Conservation (phyloP, 1,140 invertebrate species). For the Neodiprion fabricii region DNA sequence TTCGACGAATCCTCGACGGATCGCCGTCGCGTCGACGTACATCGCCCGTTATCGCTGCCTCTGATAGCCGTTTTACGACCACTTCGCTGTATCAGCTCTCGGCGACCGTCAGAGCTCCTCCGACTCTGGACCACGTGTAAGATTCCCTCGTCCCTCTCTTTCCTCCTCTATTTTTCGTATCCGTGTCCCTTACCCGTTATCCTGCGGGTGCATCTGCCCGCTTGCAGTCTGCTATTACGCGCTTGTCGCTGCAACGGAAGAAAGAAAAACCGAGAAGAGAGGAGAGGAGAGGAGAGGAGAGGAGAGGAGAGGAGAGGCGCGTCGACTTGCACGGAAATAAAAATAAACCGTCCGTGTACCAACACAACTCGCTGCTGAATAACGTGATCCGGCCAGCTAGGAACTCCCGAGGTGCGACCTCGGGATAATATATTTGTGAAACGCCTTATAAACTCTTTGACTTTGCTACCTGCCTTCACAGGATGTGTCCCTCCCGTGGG, state of each 20-base stretch:
- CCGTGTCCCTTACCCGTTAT: too few species aligned
- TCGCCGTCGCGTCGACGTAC: too few species aligned
- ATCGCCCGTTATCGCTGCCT: background rate
- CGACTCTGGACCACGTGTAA: background rate
- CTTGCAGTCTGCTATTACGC: too few species aligned
- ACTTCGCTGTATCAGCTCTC: constrained; percentile 39
- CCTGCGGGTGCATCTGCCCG: too few species aligned
- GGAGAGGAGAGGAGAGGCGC: background rate
- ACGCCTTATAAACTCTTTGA: constrained; percentile 1
- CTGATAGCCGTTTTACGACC: constrained; percentile 37
- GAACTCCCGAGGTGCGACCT: background rate
- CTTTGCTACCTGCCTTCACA: background rate
- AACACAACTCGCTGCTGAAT: background rate
- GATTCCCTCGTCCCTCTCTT: background rate
- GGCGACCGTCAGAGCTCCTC: background rate
- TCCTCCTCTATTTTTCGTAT: background rate
- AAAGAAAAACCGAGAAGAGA: too few species aligned
- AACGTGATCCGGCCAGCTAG: background rate
- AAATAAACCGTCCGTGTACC: background rate
- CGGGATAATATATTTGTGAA: constrained; percentile 5
- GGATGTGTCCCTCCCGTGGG: too few species aligned
- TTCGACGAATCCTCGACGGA: constrained; percentile 14
- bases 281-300: too few species aligned
- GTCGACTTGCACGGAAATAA: background rate
- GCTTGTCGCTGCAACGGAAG: too few species aligned